Evolutionary conservation across 2,797 vertebrate genomes (phyloP).

Genomic region (Bovichtus variegatus): DNA sequence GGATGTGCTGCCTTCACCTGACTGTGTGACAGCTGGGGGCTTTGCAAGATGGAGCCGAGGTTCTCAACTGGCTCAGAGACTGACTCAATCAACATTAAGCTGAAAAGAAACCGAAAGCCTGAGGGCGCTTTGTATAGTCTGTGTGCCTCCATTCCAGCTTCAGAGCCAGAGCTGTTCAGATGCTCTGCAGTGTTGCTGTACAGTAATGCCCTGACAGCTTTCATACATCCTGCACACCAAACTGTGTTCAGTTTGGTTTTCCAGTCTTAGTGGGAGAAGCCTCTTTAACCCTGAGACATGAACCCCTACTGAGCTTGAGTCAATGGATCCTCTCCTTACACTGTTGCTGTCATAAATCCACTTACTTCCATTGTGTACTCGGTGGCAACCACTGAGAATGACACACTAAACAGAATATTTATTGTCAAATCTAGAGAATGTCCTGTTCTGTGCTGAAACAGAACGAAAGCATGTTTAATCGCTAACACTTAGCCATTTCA

Average conservation of each 20-base stretch:
- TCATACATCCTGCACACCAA: conserved; percentile 18
- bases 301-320: conserved; percentile 39
- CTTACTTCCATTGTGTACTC: conserved; percentile 22
- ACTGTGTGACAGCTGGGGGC: conserved; percentile 39
- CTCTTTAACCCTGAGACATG: conserved; percentile 54
- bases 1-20: conserved; percentile 32
- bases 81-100: conserved; percentile 43
- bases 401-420: conserved; percentile 4
- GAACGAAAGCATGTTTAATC: background rate
- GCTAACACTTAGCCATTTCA: too few species aligned
- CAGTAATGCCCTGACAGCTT: conserved; percentile 28
- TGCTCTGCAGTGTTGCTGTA: conserved; percentile 6
- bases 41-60: conserved; percentile 40
- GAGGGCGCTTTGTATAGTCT: background rate
- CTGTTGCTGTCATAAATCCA: conserved; percentile 33
- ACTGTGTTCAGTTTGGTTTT: conserved; percentile 18
- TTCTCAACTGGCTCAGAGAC: conserved; percentile 31
- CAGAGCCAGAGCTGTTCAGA: conserved; percentile 7
- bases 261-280: conserved; percentile 25
- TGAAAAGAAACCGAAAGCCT: conserved; percentile 29
- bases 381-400: background rate
- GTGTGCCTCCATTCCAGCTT: conserved; percentile 13
- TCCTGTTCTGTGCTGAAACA: background rate
- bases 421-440: conserved; percentile 1
- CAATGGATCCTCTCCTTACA: conserved; percentile 33